Conservation (phyloP, 2,888 invertebrate species). For the Machimus atricapillus region DNA sequence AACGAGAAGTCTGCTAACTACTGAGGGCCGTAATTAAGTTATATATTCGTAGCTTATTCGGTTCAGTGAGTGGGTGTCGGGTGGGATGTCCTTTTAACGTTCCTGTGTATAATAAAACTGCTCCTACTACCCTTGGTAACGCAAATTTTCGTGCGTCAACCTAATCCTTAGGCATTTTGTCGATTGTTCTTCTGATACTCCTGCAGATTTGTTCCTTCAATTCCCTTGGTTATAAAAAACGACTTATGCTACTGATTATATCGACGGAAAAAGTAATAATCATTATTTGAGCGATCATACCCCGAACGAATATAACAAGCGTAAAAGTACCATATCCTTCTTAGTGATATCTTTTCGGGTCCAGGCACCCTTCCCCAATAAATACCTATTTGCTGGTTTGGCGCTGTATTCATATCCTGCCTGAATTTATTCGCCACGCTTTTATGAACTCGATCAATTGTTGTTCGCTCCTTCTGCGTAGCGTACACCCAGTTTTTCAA, state of each 20-base stretch:
- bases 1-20: neutral
- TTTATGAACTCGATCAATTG: slow-evolving; percentile 47
- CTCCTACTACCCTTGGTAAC: neutral
- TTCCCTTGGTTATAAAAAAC: neutral
- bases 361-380: neutral
- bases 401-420: slow-evolving; percentile 33
- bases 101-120: neutral
- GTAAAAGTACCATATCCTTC: slow-evolving; percentile 19
- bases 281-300: slow-evolving; percentile 15
- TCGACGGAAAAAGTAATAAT: neutral
- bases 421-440: slow-evolving; percentile 45
- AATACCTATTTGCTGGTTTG: slow-evolving; percentile 1
- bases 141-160: neutral
- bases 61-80: neutral
- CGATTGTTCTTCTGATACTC: neutral
- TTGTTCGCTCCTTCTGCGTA: slow-evolving; percentile 33
- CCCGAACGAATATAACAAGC: slow-evolving; percentile 10
- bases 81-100: neutral
- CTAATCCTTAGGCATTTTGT: neutral
- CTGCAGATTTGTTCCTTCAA: neutral
- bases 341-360: neutral
- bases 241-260: neutral
- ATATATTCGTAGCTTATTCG: neutral
- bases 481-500: slow-evolving; percentile 21
- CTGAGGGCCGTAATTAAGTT: neutral